These are phyloP conservation scores for Blennius ocellaris DNA, from an alignment of 2,113 vertebrate species.

Conservation along the genomic window DNA sequence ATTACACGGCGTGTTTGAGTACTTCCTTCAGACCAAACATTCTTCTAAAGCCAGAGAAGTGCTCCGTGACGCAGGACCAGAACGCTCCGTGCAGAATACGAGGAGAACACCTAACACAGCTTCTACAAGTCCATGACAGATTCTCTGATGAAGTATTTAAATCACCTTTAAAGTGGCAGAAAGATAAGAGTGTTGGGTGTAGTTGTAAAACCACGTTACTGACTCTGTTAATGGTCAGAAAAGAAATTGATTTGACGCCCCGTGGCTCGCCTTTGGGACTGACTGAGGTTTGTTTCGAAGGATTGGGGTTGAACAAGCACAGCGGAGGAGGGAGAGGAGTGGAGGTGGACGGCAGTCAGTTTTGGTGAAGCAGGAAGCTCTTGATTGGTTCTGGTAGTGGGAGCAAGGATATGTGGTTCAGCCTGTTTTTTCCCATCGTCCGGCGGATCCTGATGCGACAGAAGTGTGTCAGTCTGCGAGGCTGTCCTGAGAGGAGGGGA, in stretches of 20 bases:
- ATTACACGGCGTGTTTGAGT: neutral
- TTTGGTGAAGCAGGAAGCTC: constrained; percentile 88
- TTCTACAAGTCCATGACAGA: constrained; percentile 15
- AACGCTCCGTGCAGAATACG: constrained; percentile 23
- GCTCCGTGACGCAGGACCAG: constrained; percentile 9
- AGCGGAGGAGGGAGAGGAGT: too few relatives aligned
- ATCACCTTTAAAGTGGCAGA: neutral
- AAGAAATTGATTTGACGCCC: constrained; percentile 10
- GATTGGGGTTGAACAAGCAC: neutral
- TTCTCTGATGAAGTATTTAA: constrained; percentile 34
- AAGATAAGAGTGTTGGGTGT: constrained; percentile 11
- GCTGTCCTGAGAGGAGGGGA: constrained; percentile 73
- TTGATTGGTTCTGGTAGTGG: constrained; percentile 90
- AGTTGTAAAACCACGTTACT: constrained; percentile 6
- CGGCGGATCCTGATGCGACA: constrained; percentile 91
- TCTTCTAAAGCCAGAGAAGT: constrained; percentile 26
- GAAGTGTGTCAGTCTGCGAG: constrained; percentile 85
- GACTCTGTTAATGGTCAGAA: constrained; percentile 5
- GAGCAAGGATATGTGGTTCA: constrained; percentile 85
- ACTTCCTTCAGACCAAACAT: constrained; percentile 6
- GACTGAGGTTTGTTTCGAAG: neutral
- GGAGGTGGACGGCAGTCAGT: constrained; percentile 44
- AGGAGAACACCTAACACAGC: constrained; percentile 27
- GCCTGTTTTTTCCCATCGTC: constrained; percentile 87
- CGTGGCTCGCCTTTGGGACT: constrained; percentile 10